These are phyloP conservation scores for Platycercus adscitus DNA, from an alignment of 2,113 vertebrate species.

Conservation along the genomic window DNA sequence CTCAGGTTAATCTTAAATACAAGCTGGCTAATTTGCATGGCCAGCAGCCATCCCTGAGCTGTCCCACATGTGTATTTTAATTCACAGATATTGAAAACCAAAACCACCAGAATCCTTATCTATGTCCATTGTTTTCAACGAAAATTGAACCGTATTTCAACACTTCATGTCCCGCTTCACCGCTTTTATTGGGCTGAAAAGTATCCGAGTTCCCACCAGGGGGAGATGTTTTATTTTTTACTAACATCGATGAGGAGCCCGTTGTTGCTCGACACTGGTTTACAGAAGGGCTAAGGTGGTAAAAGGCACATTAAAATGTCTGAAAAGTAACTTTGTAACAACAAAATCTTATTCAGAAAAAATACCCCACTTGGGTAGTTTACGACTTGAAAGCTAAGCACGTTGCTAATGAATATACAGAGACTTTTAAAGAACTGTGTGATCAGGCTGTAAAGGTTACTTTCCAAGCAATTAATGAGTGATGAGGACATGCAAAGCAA, in stretches of 20 bases:
- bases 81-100: neutral
- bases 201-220: constrained; percentile 10
- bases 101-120: neutral
- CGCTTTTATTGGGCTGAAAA: neutral
- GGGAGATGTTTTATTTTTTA: constrained; percentile 43
- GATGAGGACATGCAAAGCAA: neutral
- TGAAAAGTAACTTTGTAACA: neutral
- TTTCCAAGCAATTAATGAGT: neutral
- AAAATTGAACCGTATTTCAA: neutral
- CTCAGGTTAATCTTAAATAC: neutral
- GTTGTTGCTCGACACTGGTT: neutral
- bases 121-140: neutral
- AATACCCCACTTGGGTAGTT: neutral
- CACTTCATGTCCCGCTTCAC: neutral
- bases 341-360: neutral
- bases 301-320: neutral
- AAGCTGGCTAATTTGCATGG: neutral
- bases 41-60: neutral
- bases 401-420: neutral
- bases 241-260: neutral
- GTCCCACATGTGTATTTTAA: neutral
- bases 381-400: neutral
- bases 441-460: neutral
- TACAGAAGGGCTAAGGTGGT: neutral
- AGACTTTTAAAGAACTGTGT: neutral